Percentiles rank a stretch among this genome's conserved stretches.
Conservation (phyloP, 2,888 invertebrate genomes). For the Gryllus longicercus region DNA sequence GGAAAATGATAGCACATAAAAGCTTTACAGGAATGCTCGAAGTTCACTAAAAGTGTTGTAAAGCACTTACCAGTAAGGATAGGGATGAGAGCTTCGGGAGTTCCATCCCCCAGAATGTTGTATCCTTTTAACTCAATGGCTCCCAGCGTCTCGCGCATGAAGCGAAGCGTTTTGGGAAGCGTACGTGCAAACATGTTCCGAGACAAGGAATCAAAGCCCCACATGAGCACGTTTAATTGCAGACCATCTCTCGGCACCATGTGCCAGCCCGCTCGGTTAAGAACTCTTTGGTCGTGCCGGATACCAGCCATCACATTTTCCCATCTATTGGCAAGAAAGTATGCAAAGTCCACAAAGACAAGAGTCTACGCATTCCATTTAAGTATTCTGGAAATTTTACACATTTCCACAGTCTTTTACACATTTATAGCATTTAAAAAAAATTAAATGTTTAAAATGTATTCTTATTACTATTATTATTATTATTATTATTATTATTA, state of each 20-base stretch:
- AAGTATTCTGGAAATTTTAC: too few relatives aligned
- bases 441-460: too few relatives aligned
- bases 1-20: background rate
- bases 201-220: conserved; percentile 86
- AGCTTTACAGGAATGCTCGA: background rate
- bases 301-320: conserved; percentile 64
- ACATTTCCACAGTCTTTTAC: too few relatives aligned
- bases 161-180: conserved; percentile 70
- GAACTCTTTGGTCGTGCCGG: conserved; percentile 49
- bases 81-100: conserved; percentile 82
- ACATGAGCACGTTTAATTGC: conserved; percentile 71
- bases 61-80: conserved; percentile 66
- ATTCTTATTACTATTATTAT: too few relatives aligned
- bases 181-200: conserved; percentile 75
- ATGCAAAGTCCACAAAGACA: background rate
- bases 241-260: conserved; percentile 50
- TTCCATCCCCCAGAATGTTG: conserved; percentile 84
- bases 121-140: conserved; percentile 68
- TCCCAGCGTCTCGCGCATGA: conserved; percentile 59
- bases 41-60: background rate
- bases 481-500: too few relatives aligned
- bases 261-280: conserved; percentile 51
- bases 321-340: conserved; percentile 52
- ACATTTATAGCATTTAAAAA: too few relatives aligned
- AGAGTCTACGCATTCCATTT: background rate